Evolutionary conservation across 2,797 vertebrate species (phyloP).

Genomic region (Chrysocyon brachyurus): DNA sequence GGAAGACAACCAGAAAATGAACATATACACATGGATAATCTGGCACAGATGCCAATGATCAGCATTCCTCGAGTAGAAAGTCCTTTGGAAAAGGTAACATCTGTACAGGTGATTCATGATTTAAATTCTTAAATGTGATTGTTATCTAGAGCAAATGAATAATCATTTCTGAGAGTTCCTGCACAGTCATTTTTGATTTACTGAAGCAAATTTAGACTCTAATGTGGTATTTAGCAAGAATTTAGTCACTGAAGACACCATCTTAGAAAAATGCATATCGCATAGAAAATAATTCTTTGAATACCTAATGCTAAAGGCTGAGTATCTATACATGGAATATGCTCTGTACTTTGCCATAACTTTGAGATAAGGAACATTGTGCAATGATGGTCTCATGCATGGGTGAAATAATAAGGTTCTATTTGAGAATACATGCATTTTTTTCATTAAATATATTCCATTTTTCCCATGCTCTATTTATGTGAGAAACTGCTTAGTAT

Average conservation of each 20-base stretch:
- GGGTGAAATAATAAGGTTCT: neutral
- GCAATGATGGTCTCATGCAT: accelerated
- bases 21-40: conserved; percentile 89
- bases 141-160: conserved; percentile 41
- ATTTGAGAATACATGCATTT: neutral
- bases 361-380: neutral
- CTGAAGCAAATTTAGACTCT: neutral
- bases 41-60: conserved; percentile 90
- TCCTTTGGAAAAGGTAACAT: conserved; percentile 97
- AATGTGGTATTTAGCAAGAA: neutral
- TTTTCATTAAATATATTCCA: neutral
- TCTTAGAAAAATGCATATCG: neutral
- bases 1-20: conserved; percentile 95
- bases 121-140: neutral
- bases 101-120: conserved; percentile 87
- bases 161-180: neutral
- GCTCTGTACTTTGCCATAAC: neutral
- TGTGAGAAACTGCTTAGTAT: neutral
- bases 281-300: neutral
- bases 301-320: neutral
- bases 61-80: conserved; percentile 95
- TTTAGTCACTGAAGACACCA: neutral
- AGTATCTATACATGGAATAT: neutral
- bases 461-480: neutral
- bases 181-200: neutral